These are phyloP conservation scores for Clarias fuscus DNA, from an alignment of 2,797 vertebrate genomes.

Conservation along the genomic window DNA sequence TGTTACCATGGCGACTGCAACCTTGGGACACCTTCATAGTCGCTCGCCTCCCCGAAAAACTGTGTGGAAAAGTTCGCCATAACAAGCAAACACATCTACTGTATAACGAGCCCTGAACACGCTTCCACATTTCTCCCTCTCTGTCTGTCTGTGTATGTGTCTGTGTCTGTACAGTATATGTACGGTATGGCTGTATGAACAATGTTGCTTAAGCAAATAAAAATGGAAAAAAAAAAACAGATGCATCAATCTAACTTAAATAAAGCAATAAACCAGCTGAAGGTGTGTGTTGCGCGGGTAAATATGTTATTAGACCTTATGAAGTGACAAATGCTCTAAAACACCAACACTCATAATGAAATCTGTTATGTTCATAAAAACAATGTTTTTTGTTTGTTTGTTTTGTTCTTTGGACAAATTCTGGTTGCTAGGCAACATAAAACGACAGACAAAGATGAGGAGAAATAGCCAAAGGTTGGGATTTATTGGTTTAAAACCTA, in stretches of 20 bases:
- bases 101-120: constrained; percentile 1
- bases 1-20: constrained; percentile 46
- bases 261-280: background rate
- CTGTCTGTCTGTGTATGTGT: background rate
- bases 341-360: background rate
- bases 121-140: background rate
- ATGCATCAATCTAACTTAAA: background rate
- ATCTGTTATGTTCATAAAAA: background rate
- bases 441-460: background rate
- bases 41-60: constrained; percentile 17
- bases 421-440: constrained; percentile 11
- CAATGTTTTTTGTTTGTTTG: too few species aligned
- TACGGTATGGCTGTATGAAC: too few species aligned
- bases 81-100: constrained; percentile 13
- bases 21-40: constrained; percentile 36
- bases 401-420: background rate
- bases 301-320: background rate
- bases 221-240: too few species aligned
- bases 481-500: background rate
- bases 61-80: constrained; percentile 21
- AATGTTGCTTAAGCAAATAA: too few species aligned
- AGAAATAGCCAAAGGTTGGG: too few species aligned
- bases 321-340: background rate
- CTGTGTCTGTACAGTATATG: background rate
- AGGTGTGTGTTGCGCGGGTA: background rate